These are phyloP conservation scores for Lerista edwardsae DNA, from an alignment of 2,797 vertebrate genomes.

Conservation along the genomic window DNA sequence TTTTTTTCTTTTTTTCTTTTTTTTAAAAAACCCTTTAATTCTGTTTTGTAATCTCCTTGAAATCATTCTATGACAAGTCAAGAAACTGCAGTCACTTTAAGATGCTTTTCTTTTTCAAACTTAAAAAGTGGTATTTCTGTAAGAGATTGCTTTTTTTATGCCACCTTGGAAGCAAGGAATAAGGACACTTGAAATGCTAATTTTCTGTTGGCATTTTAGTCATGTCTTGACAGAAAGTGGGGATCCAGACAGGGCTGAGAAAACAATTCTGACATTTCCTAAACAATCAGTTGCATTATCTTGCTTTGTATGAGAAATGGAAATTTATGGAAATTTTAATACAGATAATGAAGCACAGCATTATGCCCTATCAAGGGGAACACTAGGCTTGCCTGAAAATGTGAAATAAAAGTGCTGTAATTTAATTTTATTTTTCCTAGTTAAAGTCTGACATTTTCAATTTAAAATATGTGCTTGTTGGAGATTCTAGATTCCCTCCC, in stretches of 20 bases:
- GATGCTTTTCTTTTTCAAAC: not conserved
- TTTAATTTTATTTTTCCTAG: slow-evolving; percentile 41
- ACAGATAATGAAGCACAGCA: slow-evolving; percentile 45
- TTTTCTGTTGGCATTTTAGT: slow-evolving; percentile 36
- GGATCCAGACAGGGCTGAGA: not conserved
- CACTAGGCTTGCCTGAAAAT: slow-evolving; percentile 47
- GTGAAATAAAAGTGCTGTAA: slow-evolving; percentile 34
- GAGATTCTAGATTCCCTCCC: not conserved
- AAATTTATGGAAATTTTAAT: slow-evolving; percentile 53
- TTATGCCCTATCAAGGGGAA: slow-evolving; percentile 27
- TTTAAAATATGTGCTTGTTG: not conserved
- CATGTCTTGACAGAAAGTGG: slow-evolving; percentile 21
- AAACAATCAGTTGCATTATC: slow-evolving; percentile 25
- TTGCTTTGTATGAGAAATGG: slow-evolving; percentile 53
- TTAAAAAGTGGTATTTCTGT: not conserved
- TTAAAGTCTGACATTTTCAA: not conserved
- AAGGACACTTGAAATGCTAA: slow-evolving; percentile 27
- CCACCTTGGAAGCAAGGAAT: not conserved
- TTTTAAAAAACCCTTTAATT: not conserved
- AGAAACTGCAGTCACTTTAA: not conserved
- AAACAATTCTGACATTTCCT: slow-evolving; percentile 30
- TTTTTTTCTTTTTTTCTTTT: too few species aligned
- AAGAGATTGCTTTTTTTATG: not conserved
- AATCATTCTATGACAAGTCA: not conserved
- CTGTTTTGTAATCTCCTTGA: not conserved